Percentiles rank a stretch among this genome's conserved stretches.
Conservation (phyloP, 2,113 vertebrate genomes). For the Tor tambroides region DNA sequence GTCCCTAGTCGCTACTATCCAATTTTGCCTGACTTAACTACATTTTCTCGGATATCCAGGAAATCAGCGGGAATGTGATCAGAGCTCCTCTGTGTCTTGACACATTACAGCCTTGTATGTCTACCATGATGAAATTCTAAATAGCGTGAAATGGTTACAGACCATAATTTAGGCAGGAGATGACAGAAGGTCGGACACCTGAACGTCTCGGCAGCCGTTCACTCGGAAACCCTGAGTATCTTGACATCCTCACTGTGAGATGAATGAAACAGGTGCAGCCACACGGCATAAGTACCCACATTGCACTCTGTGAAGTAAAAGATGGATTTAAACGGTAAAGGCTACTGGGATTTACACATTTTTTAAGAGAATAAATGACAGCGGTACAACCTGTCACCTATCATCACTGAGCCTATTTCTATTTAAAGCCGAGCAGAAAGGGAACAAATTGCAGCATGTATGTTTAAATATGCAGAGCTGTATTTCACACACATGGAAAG, state of each 20-base stretch:
- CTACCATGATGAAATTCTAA: conserved; percentile 37
- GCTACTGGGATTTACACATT: neutral
- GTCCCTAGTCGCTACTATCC: neutral
- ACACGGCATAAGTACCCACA: neutral
- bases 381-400: neutral
- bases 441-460: neutral
- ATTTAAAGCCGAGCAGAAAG: neutral
- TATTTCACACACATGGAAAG: neutral
- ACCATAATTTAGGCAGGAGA: conserved; percentile 32
- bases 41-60: no score
- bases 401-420: neutral
- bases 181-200: conserved; percentile 7
- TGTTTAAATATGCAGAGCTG: neutral
- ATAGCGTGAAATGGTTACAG: conserved; percentile 50
- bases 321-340: neutral
- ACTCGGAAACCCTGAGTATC: neutral
- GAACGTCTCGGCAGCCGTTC: neutral
- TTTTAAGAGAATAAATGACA: conserved; percentile 1
- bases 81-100: conserved; percentile 38
- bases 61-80: conserved; percentile 13
- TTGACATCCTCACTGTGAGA: conserved; percentile 7
- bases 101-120: conserved; percentile 43
- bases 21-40: neutral
- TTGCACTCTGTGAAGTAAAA: neutral
- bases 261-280: neutral